Evolutionary conservation across 1,140 invertebrate species (phyloP), one percentile per base, ranked within the genome.

Genomic region (Hyphantria cunea): DNA sequence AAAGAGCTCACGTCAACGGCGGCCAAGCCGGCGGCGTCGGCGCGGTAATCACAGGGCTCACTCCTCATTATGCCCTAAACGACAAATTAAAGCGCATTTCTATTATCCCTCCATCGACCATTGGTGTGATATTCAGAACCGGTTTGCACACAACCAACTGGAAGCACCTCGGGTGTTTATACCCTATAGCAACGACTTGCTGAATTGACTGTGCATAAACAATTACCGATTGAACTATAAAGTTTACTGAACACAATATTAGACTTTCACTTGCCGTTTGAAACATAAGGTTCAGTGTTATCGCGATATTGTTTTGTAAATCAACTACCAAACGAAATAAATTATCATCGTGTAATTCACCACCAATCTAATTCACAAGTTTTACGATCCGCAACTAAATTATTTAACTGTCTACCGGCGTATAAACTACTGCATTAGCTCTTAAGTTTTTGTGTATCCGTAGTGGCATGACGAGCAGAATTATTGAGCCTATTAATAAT

Each of bases 31-130:
- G 76, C 82, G 82, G 84, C 83, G 77, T 73, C 79, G 82, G 76
- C 70, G 58, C 73, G 66, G 82, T 90, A 88, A 90, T 90, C 84
- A 90, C 85, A 90, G 85, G 80, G 74, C 84, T 45, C 74, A 70
- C 72, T 64, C 68, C 85, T 90, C 84, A 90, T 90, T 90, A 90
- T 88, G 82, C 83, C 80, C 82, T 90, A 90, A 90, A 90, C 85
- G 87, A 88, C 85, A 90, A 90, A 90, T 90, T 90, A 90, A 90
- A 87, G 79, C 84, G 87, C 84, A 82, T 86, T 90, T 88, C 87
- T 90, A 90, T 90, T 88, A 90, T 88, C 85, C 80, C 78, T 45
- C 79, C 85, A 81, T 85, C 80, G 78, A 42, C 79, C 85, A 80
- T 85, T 83, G 78, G 70, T 72, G 72, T 72, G 75, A 79, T 79